Conservation (phyloP, 2,888 invertebrate species). For the Euproctis similis region DNA sequence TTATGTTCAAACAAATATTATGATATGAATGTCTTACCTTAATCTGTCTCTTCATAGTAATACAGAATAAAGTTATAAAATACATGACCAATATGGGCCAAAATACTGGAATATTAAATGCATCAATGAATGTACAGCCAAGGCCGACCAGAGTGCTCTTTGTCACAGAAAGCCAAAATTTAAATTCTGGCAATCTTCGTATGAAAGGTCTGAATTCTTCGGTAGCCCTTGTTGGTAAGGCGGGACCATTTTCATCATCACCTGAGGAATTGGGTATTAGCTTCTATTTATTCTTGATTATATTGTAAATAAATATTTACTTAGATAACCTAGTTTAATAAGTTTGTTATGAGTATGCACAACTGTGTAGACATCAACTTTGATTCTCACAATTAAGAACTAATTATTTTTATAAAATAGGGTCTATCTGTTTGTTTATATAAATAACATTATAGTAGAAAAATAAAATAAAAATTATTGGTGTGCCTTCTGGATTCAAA, state of each 20-base stretch:
- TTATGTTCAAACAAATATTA: too few species aligned
- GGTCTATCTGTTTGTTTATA: too few species aligned
- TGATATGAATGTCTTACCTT: constrained; percentile 80
- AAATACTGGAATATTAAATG: constrained; percentile 99
- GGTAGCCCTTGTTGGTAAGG: constrained; percentile 93
- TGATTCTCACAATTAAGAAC: too few species aligned
- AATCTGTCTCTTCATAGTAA: constrained; percentile 99
- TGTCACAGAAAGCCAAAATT: constrained; percentile 98
- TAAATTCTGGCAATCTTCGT: constrained; percentile 97
- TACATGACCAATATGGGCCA: constrained; percentile 99
- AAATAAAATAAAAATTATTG: too few species aligned
- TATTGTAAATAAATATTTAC: too few species aligned
- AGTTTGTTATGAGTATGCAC: too few species aligned
- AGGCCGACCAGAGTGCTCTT: constrained; percentile 94
- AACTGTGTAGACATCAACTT: too few species aligned
- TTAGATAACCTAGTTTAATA: too few species aligned
- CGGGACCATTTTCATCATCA: constrained; percentile 89
- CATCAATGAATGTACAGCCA: constrained; percentile 96
- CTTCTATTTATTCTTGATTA: too few species aligned
- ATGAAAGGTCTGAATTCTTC: constrained; percentile 99
- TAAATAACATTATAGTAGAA: too few species aligned
- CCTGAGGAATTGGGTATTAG: constrained; percentile 36
- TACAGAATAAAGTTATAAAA: constrained; percentile 97
- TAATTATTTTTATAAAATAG: too few species aligned
- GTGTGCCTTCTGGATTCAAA: too few species aligned